Conservation (phyloP, 2,113 vertebrate genomes). For the Cercocebus atys region DNA sequence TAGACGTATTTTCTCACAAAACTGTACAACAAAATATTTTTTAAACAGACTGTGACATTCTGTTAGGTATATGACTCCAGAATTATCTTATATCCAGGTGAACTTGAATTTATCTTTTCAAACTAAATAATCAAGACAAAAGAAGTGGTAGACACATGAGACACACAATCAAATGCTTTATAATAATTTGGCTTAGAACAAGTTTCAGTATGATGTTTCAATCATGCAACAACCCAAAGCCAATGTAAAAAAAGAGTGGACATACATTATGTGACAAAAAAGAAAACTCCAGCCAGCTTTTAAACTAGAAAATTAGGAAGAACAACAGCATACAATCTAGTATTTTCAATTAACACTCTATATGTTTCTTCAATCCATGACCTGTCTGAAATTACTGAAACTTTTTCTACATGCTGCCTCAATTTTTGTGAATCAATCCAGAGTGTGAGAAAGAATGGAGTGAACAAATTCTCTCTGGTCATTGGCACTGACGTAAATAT, state of each 20-base stretch:
- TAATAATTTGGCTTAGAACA: constrained; percentile 53
- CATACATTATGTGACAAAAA: constrained; percentile 49
- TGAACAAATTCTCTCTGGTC: constrained; percentile 15
- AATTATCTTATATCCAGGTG: background rate
- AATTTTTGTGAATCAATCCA: constrained; percentile 69
- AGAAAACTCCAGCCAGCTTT: constrained; percentile 63
- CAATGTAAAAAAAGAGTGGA: constrained; percentile 67
- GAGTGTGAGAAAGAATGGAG: constrained; percentile 40
- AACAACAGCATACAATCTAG: constrained; percentile 38
- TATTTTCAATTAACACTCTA: constrained; percentile 80
- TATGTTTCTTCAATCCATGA: constrained; percentile 58
- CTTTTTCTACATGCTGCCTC: background rate
- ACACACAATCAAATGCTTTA: constrained; percentile 56
- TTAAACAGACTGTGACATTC: constrained; percentile 45
- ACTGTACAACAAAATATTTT: constrained; percentile 39
- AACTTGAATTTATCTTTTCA: constrained; percentile 63
- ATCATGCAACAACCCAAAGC: constrained; percentile 47
- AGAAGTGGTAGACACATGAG: background rate
- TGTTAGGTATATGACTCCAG: background rate
- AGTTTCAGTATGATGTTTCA: constrained; percentile 57
- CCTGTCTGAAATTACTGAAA: constrained; percentile 76
- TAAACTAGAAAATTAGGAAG: constrained; percentile 71
- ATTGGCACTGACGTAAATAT: constrained; percentile 63
- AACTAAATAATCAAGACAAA: constrained; percentile 50
- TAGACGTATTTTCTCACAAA: constrained; percentile 41